These are phyloP conservation scores for Calidris pugnax DNA, from an alignment of 2,113 vertebrate genomes.

Conservation along the genomic window DNA sequence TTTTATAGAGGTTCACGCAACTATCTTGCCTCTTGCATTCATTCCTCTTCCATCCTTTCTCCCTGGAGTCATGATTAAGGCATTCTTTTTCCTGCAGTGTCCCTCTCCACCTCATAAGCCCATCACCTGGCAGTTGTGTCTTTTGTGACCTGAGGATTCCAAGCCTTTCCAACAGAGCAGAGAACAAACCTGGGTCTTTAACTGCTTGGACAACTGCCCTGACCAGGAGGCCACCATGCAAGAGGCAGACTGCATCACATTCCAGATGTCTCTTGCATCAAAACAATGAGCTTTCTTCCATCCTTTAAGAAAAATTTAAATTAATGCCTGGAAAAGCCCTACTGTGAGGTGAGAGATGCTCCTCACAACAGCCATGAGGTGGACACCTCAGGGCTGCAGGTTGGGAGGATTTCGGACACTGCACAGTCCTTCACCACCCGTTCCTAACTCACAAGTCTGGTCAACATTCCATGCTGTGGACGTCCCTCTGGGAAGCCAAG, in stretches of 20 bases:
- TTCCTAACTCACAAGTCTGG: not conserved
- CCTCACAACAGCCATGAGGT: not conserved
- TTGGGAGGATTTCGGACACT: not conserved
- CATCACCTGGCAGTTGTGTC: not conserved
- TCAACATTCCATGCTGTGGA: not conserved
- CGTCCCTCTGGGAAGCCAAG: not conserved
- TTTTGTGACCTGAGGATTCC: not conserved
- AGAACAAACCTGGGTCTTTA: not conserved
- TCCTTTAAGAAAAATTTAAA: not conserved
- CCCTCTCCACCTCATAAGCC: not conserved
- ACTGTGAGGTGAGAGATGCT: not conserved
- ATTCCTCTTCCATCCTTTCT: not conserved
- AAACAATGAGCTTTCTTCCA: not conserved
- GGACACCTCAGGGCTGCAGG: not conserved
- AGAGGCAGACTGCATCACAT: not conserved
- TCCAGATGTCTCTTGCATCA: not conserved
- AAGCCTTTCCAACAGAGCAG: not conserved
- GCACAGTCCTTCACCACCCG: not conserved
- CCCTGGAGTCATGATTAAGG: not conserved
- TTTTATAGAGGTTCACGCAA: not conserved
- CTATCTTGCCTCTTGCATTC: not conserved
- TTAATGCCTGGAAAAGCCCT: not conserved
- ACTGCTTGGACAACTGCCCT: not conserved
- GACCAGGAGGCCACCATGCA: not conserved
- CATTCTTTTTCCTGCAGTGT: not conserved